Evolutionary conservation across 2,113 vertebrate genomes (phyloP).

Genomic region (Rhabdornis inornatus): DNA sequence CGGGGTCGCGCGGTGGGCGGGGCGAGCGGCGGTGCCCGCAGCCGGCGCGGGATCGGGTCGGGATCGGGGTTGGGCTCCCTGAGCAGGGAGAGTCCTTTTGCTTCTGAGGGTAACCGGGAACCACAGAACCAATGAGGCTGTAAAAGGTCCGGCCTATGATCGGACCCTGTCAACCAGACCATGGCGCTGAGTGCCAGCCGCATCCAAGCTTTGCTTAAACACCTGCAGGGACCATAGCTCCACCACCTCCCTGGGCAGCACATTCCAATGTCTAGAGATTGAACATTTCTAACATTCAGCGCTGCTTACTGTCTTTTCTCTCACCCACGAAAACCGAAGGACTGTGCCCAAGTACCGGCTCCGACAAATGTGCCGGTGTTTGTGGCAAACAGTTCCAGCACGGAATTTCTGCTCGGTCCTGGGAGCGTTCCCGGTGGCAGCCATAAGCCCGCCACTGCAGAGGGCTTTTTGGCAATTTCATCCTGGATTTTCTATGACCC

Average conservation of each 20-base stretch:
- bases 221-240: neutral
- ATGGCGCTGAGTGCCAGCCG: too few relatives aligned
- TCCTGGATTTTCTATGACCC: neutral
- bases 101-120: rapidly evolving
- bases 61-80: rapidly evolving
- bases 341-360: rapidly evolving
- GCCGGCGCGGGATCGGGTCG: rapidly evolving
- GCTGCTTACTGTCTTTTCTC: rapidly evolving
- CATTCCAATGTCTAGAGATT: neutral
- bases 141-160: neutral
- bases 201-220: neutral
- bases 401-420: rapidly evolving
- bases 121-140: rapidly evolving
- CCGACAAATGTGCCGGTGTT: rapidly evolving
- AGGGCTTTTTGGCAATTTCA: too few relatives aligned
- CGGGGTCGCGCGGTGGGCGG: rapidly evolving
- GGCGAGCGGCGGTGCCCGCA: rapidly evolving
- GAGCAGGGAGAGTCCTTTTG: rapidly evolving
- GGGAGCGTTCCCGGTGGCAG: neutral
- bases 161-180: neutral
- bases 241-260: neutral
- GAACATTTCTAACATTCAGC: rapidly evolving
- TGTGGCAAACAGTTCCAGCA: rapidly evolving
- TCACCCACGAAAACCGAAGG: rapidly evolving
- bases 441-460: rapidly evolving